Evolutionary conservation across 23 tunicate genomes (phyloP).

Genomic region (Styela clava): DNA sequence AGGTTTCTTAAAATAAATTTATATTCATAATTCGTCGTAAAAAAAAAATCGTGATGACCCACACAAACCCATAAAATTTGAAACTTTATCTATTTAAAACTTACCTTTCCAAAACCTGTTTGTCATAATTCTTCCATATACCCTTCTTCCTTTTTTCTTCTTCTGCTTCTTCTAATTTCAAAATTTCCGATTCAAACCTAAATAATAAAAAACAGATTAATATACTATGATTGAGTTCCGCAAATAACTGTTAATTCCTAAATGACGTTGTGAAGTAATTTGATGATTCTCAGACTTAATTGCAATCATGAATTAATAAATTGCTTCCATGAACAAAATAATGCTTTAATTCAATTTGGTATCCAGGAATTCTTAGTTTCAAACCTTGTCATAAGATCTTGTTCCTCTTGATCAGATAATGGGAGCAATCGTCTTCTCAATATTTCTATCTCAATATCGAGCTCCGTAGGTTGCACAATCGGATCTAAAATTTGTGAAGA

Average conservation of each 20-base stretch:
- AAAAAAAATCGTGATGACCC: no score
- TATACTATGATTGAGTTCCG: background rate
- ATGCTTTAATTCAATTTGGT: no score
- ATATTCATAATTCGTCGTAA: no score
- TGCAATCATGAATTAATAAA: no score
- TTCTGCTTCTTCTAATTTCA: background rate
- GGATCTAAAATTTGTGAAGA: background rate
- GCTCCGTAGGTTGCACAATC: background rate
- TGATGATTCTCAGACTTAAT: no score
- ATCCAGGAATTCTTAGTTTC: no score
- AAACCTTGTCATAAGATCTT: background rate
- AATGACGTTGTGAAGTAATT: no score
- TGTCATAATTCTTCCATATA: background rate
- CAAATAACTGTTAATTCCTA: no score
- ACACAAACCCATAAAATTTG: background rate
- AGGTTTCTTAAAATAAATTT: no score
- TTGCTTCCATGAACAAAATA: no score
- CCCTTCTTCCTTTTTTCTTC: slow-evolving; percentile 14
- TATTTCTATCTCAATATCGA: background rate
- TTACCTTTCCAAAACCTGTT: background rate
- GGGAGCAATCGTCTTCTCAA: slow-evolving; percentile 7
- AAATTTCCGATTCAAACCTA: slow-evolving; percentile 1
- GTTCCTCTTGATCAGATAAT: background rate
- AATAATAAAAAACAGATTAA: background rate
- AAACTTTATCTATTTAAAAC: background rate